Evolutionary conservation across 2,113 vertebrate genomes (phyloP), one percentile per base, ranked within the genome.

Genomic region (Daphoenositta chrysoptera): DNA sequence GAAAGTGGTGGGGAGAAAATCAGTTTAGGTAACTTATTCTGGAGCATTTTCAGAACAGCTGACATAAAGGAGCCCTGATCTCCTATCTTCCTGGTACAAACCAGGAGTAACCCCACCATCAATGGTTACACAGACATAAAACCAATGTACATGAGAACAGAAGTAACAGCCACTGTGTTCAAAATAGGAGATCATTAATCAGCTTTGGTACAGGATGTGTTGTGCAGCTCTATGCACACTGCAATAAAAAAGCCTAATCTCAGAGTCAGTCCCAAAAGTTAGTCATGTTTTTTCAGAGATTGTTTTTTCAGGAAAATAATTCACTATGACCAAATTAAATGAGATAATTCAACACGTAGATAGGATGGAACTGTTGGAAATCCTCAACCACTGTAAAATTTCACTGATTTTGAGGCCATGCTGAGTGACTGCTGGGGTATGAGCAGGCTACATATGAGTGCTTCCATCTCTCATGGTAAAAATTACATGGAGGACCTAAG

Each of bases 21-120:
- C 48, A 61, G 20, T 87, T 96, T 54, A 91, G 73, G 69, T 88
- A 91, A 83, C 39, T 87, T 94, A 87, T 66, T 93, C 78, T 92
- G 68, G 33, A 76, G 20, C 33, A 20, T 77, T 96, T 96, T 96
- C 70, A 81, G 90, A 97, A 82, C 47, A 94, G 70, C 24, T 95
- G 58, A 45, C 47, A 37, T 82, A 68, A 76, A 58, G 37, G 33
- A 85, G 14, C 8, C 11, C 5, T 64, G 35, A 44, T 35, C 10
- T 42, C 88, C 50, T 58, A 2, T 73, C 13, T 73, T 80, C 31
- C 45, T 71, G 11, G 19, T 71, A 27, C 63, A 78, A 60, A 56
- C 61, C 28, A 61, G 48, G 20, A 86, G 18, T 45, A 80, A 68
- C 11, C 7, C 9, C 6, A 8, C 5, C 12, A 50, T 20, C 56